Percentiles rank a stretch among this genome's conserved stretches.
These are phyloP conservation scores for Amitus sp. DNA, from an alignment of 2,888 invertebrate species.

Conservation along the genomic window DNA sequence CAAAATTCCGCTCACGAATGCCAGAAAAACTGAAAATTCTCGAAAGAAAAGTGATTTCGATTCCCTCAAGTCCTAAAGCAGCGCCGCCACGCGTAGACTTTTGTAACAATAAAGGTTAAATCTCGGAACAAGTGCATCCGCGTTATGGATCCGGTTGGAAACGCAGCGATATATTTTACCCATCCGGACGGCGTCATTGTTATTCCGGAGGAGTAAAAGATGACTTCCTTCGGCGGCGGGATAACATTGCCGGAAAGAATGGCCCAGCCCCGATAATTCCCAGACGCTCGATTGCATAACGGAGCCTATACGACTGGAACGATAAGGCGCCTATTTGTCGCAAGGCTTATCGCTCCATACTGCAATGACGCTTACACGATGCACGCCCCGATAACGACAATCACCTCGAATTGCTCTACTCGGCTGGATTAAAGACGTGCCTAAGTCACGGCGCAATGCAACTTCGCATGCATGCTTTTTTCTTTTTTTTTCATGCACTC, in stretches of 20 bases:
- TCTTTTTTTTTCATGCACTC: no score
- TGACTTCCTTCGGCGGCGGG: conserved; percentile 41
- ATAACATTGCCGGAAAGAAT: conserved; percentile 37
- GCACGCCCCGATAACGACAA: not conserved
- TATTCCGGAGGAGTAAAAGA: conserved; percentile 42
- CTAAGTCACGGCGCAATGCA: no score
- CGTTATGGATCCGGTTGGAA: conserved; percentile 31
- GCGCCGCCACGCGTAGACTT: conserved; percentile 19
- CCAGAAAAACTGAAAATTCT: no score
- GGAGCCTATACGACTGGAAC: conserved; percentile 33
- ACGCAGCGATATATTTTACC: conserved; percentile 34
- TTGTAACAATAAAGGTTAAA: conserved; percentile 28
- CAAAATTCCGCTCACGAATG: no score
- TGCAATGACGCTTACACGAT: conserved; percentile 5
- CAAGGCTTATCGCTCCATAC: conserved; percentile 7
- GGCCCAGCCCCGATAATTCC: conserved; percentile 18
- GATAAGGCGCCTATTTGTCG: conserved; percentile 40
- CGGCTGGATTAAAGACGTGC: no score
- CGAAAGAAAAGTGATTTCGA: no score
- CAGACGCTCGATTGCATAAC: conserved; percentile 22
- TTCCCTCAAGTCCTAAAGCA: no score
- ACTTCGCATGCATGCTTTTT: no score
- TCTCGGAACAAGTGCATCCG: conserved; percentile 36
- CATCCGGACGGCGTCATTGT: conserved; percentile 35
- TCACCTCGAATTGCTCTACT: not conserved